Base-by-base conservation (phyloP, 2,888 invertebrate genomes). In the Poecilus cupreus region DNA sequence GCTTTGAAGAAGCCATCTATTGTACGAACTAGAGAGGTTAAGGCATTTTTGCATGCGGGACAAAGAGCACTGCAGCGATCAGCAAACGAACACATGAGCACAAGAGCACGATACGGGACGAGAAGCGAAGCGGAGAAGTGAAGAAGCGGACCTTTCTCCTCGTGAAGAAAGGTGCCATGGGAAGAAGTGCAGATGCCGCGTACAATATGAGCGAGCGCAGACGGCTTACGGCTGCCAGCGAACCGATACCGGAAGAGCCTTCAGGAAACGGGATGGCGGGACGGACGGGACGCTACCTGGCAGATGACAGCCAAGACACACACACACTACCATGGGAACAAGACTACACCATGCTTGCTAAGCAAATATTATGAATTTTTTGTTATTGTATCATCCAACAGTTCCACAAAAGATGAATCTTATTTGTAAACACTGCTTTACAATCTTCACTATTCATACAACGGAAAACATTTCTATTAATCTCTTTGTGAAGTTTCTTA, bases 111-210 rank as follows among this genome's bases (percentile, higher is more conserved):
- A 6, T 20, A 20, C 20, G 39, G 26, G 39, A 68, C 8, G 37
- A 32, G 39, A 68, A 37, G 68, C 16, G 70, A 39, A 64, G 54
- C 13, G 51, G 24, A 22, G 75, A 49, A 51, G 49, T 24, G 51
- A 49, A 26, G 76, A 76, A 76, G 51, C 54, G 76, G 13, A 46
- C 60, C 75, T 75, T 75, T 75, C 75, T 75, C 75, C 75, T 51
- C 51, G 75, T 60, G 60, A 80, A 70, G 80, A 80, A 72, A 80
- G 80, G 80, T 54, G 72, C 72, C 72, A 80, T 80, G 72, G 80
- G 80, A 80, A 80, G 80, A 80, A 54, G 80, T 51, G 43, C 80
- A 79, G 79, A 79, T 79, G 79, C 79, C 79, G 32, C 57, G 80
- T 72, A 80, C 70, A 72, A 72, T 72, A 76, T 76, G 51, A 76